Percentiles rank a stretch among this genome's conserved stretches.
These are phyloP conservation scores for Pelecanus crispus DNA, from an alignment of 2,113 vertebrate species.

Conservation along the genomic window DNA sequence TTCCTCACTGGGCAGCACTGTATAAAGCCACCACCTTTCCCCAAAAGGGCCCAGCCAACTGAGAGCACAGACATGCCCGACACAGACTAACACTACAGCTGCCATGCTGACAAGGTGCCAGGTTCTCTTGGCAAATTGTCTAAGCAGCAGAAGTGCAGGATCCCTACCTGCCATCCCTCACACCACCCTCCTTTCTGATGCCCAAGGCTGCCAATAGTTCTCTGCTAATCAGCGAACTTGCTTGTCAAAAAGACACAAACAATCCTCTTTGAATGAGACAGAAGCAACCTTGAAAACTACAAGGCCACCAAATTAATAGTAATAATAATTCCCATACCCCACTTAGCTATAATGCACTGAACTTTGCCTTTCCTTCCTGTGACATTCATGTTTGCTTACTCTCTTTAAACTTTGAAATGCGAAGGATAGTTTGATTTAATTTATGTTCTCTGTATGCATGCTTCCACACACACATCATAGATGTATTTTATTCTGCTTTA, in stretches of 20 bases:
- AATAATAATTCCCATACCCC: background rate
- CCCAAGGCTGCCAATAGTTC: background rate
- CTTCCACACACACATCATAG: background rate
- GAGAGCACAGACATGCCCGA: background rate
- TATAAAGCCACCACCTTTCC: background rate
- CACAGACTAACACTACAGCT: background rate
- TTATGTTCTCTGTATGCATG: background rate
- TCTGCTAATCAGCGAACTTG: background rate
- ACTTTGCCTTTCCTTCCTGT: background rate
- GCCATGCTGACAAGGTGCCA: background rate
- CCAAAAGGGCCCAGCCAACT: background rate
- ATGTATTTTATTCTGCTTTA: background rate
- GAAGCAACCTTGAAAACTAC: background rate
- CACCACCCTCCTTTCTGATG: background rate
- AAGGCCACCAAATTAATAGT: background rate
- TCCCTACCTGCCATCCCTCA: background rate
- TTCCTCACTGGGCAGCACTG: background rate
- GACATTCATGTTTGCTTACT: background rate
- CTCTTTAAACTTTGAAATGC: background rate
- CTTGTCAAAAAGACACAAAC: background rate
- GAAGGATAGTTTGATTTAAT: background rate
- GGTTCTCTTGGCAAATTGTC: background rate
- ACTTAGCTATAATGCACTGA: background rate
- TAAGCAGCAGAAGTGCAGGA: background rate
- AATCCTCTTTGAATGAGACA: background rate